Evolutionary conservation across 2,888 invertebrate genomes (phyloP).

Genomic region (Microctonus brassicae): DNA sequence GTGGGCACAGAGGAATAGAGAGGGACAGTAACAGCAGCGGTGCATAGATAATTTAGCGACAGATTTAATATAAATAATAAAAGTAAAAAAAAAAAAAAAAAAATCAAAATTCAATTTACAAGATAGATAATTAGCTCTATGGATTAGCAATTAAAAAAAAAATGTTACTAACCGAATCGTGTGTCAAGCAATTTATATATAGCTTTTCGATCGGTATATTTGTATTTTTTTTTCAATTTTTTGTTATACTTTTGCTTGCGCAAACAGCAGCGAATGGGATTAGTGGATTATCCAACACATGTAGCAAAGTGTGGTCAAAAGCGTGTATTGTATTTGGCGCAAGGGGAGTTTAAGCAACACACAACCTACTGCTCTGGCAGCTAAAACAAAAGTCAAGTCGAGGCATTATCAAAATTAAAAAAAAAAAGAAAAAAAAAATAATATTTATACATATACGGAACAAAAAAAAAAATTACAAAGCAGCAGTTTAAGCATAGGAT

Average conservation of each 20-base stretch:
- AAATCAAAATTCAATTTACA: neutral
- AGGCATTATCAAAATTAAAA: slow-evolving; percentile 42
- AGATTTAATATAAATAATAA: slow-evolving; percentile 10
- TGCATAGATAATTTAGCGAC: slow-evolving; percentile 14
- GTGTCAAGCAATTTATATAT: slow-evolving; percentile 13
- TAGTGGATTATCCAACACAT: slow-evolving; percentile 64
- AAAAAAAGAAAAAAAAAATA: neutral
- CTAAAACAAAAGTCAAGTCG: slow-evolving; percentile 65
- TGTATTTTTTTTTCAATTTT: slow-evolving; percentile 42
- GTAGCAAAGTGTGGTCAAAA: slow-evolving; percentile 59
- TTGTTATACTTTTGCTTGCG: slow-evolving; percentile 38
- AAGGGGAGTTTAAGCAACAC: slow-evolving; percentile 64
- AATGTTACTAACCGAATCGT: slow-evolving; percentile 35
- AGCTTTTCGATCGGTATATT: slow-evolving; percentile 21
- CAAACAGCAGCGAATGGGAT: slow-evolving; percentile 60
- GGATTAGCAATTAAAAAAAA: slow-evolving; percentile 24
- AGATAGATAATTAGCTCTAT: neutral
- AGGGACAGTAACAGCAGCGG: slow-evolving; percentile 5
- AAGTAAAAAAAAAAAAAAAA: too few species aligned
- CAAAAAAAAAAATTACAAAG: slow-evolving; percentile 42
- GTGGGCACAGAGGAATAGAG: too few species aligned
- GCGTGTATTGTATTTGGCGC: slow-evolving; percentile 58
- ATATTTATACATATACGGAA: slow-evolving; percentile 10
- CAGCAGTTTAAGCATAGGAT: slow-evolving; percentile 47
- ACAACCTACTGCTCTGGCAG: slow-evolving; percentile 66